Evolutionary conservation across 2,797 vertebrate species (phyloP).

Genomic region (Alectoris magna): DNA sequence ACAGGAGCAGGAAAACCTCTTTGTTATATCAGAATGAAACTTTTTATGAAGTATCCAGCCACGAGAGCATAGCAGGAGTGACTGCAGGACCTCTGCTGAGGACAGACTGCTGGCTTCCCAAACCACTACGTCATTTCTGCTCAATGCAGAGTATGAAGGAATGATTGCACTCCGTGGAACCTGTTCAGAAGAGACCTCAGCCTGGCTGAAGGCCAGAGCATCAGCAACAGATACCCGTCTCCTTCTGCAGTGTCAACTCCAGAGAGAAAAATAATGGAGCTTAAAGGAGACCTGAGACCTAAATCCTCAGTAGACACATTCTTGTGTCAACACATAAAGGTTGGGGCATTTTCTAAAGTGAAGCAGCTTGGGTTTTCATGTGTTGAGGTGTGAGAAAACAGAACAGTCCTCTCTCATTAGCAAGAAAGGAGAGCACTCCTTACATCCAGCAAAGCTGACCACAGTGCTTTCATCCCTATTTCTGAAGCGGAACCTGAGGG

Average conservation of each 20-base stretch:
- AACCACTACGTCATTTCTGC: background rate
- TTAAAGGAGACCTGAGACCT: background rate
- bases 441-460: background rate
- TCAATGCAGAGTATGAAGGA: background rate
- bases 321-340: background rate
- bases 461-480: background rate
- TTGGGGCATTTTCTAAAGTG: background rate
- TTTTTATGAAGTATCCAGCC: background rate
- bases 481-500: background rate
- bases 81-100: background rate
- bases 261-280: background rate
- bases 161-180: rapidly evolving
- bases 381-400: background rate
- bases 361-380: background rate
- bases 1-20: background rate
- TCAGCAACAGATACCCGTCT: background rate
- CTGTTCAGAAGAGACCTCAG: background rate
- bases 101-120: background rate
- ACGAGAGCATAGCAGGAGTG: background rate
- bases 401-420: background rate
- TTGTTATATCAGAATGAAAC: background rate
- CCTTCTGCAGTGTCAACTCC: background rate
- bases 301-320: too few species aligned
- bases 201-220: background rate
- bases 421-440: background rate